Evolutionary conservation across 30 jellyfish, hydroid and myxozoan species (phyloP).

Genomic region (Chrysaora quinquecirrha): DNA sequence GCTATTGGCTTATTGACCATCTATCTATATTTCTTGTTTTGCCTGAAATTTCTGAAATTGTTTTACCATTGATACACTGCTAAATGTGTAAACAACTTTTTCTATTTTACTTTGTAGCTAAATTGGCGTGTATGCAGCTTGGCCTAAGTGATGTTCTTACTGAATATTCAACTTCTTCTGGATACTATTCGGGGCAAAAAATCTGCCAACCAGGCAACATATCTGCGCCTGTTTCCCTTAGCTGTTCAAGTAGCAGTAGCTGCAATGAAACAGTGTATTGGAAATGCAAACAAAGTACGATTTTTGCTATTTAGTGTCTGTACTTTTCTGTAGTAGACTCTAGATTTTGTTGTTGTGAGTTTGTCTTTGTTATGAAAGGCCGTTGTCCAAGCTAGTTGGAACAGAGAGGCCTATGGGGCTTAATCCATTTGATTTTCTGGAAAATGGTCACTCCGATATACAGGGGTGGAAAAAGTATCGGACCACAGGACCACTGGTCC

Average conservation of each 20-base stretch:
- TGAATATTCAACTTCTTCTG: neutral
- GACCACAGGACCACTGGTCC: neutral
- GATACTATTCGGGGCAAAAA: neutral
- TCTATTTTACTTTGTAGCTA: conserved; percentile 5
- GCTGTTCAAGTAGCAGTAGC: neutral
- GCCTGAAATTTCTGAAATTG: too few species aligned
- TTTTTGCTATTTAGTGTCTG: neutral
- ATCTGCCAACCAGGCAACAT: conserved; percentile 1
- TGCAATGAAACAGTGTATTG: neutral
- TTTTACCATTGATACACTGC: too few species aligned
- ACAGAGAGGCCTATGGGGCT: neutral
- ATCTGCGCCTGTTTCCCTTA: neutral
- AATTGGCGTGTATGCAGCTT: conserved; percentile 14
- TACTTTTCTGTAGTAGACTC: neutral
- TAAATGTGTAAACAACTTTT: too few species aligned
- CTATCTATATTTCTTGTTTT: too few species aligned
- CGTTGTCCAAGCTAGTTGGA: neutral
- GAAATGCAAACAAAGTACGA: conserved; percentile 15
- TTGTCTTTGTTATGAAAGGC: neutral
- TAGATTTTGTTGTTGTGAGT: neutral
- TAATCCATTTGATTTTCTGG: too few species aligned
- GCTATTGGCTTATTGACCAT: too few species aligned
- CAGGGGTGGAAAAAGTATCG: too few species aligned
- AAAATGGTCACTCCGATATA: too few species aligned
- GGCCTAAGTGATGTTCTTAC: conserved; percentile 18